Evolutionary conservation across 2,797 vertebrate species (phyloP).

Genomic region (Lemur catta): DNA sequence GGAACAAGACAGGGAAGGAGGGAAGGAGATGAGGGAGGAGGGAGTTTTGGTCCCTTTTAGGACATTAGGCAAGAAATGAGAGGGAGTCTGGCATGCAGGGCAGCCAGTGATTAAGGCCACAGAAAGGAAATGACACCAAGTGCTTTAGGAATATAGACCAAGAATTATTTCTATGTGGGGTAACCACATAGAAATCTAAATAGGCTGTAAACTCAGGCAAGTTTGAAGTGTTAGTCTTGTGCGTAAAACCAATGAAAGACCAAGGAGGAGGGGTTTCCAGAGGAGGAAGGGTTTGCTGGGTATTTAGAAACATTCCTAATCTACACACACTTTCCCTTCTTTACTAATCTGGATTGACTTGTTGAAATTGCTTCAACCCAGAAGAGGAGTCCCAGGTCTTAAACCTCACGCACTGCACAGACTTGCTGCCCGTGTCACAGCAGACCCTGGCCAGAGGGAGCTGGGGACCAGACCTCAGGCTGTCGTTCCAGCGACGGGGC

Average conservation of each 20-base stretch:
- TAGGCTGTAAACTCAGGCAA: conserved; percentile 28
- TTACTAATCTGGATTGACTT: neutral
- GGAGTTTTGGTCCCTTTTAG: neutral
- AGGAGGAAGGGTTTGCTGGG: neutral
- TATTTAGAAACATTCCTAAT: neutral
- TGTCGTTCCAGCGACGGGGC: neutral
- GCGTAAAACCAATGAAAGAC: conserved; percentile 42
- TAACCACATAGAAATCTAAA: conserved; percentile 28
- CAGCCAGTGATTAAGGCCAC: neutral
- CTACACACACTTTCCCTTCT: neutral
- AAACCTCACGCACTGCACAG: neutral
- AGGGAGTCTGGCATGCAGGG: neutral
- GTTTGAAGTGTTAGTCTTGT: neutral
- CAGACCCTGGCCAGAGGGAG: neutral
- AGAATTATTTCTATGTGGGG: neutral
- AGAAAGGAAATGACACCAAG: neutral
- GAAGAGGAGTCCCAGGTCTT: neutral
- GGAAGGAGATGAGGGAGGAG: neutral
- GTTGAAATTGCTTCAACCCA: neutral
- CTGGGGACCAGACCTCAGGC: neutral
- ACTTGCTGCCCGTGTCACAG: neutral
- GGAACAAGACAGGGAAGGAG: neutral
- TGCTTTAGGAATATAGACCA: neutral
- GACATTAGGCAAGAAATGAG: neutral
- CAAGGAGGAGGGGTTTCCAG: neutral